Evolutionary conservation across 2,888 invertebrate species (phyloP), one percentile per base, ranked within the genome.

Genomic region (Dermolepida albohirtum): DNA sequence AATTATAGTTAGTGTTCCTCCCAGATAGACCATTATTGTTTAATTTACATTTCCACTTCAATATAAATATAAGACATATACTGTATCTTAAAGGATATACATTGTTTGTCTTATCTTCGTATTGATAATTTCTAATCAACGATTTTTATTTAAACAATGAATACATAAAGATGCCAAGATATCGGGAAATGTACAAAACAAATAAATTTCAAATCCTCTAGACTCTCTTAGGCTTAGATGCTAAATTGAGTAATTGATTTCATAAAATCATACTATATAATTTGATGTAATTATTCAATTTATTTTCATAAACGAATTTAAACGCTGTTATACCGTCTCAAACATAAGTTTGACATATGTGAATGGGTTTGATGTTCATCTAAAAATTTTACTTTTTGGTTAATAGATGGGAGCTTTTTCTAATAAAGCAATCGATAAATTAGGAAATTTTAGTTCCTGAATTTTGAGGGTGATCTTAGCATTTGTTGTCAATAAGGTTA

Each of bases 221-320:
- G 14, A 17, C 47, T 54, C 17, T 8, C 16, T 16, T 39, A 16
- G 0, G 22, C 40, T 6, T 54, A 10, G 43, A 7, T 10, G 27
- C 16, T 63, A 55, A 62, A 69, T 78, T 78, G 76, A 72, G 77
- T 76, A 77, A 78, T 74, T 75, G 72, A 69, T 71, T 72, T 71
- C 72, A 74, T 74, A 72, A 68, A 70, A 67, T 65, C 6, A 6
- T 34, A 34, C 34, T 10, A 34, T 73, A 74, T 73, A 75, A 76
- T 73, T 72, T 71, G 67, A 72, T 73, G 74, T 77, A 78, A 78
- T 81, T 81, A 81, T 80, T 76, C 80, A 80, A 80, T 81, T 80
- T 80, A 78, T 74, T 75, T 77, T 75, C 67, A 77, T 77, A 75
- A 77, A 75, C 77, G 74, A 75, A 76, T 77, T 79, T 75, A 75